phyloP scores from a whole-genome alignment of 2,797 vertebrate species.

The Acridotheres tristis region DNA sequence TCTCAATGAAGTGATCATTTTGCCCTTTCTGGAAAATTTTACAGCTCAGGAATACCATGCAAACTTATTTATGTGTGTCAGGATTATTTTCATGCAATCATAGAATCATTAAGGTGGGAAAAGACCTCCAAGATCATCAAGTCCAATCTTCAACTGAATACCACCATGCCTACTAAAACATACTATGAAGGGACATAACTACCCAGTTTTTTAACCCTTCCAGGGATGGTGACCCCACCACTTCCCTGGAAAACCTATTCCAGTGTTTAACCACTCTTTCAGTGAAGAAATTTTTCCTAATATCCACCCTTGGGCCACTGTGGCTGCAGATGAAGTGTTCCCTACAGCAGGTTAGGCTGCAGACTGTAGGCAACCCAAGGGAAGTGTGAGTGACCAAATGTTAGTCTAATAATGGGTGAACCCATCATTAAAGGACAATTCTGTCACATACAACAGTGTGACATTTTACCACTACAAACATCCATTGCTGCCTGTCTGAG shows the following conservation, averaged over 20 bases:
- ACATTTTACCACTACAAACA: not conserved
- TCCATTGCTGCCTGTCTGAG: not conserved
- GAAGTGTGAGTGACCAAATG: not conserved
- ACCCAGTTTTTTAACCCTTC: not conserved
- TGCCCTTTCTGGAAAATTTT: not conserved
- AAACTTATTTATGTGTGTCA: not conserved
- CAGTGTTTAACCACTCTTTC: not conserved
- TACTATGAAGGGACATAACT: not conserved
- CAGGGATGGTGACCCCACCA: no score
- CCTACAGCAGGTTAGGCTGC: not conserved
- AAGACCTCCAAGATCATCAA: not conserved
- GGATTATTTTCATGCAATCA: not conserved
- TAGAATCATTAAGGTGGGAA: not conserved
- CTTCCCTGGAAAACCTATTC: not conserved
- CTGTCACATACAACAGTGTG: rapidly evolving
- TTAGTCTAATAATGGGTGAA: not conserved
- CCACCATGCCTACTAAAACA: not conserved
- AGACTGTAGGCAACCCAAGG: not conserved
- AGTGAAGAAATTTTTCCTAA: not conserved
- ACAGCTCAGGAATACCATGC: not conserved
- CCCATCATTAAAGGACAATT: rapidly evolving
- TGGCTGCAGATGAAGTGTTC: not conserved
- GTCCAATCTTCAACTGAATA: not conserved
- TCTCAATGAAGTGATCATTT: not conserved
- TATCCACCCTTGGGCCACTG: not conserved